Evolutionary conservation across 2,888 invertebrate species (phyloP).

Genomic region (Drosophila anomelani): DNA sequence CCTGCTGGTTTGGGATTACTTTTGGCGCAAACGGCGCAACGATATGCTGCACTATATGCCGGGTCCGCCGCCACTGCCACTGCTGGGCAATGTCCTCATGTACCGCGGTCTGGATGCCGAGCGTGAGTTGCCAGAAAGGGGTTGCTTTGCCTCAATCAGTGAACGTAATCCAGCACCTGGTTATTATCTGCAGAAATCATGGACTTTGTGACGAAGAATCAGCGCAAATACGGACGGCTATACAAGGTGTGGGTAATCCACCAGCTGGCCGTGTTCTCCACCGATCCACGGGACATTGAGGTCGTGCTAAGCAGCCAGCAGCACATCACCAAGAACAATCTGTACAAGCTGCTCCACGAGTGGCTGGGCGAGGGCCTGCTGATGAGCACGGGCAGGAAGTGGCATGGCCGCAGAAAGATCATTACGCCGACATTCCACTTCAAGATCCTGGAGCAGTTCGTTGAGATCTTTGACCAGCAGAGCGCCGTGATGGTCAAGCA

Average conservation of each 20-base stretch:
- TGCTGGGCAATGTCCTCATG: conserved; percentile 72
- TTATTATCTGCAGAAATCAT: conserved; percentile 68
- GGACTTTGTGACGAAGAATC: conserved; percentile 60
- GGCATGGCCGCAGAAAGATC: conserved; percentile 89
- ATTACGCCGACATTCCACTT: conserved; percentile 91
- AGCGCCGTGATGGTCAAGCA: conserved; percentile 86
- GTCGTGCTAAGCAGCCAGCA: conserved; percentile 82
- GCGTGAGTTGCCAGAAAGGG: conserved; percentile 58
- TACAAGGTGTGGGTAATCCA: conserved; percentile 85
- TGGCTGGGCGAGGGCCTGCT: conserved; percentile 83
- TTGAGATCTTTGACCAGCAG: conserved; percentile 89
- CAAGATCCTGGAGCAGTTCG: conserved; percentile 90
- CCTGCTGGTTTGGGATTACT: conserved; percentile 68
- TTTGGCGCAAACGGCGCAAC: conserved; percentile 69
- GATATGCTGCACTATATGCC: conserved; percentile 68
- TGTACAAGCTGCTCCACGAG: conserved; percentile 72
- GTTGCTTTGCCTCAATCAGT: not conserved
- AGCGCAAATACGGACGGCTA: conserved; percentile 83
- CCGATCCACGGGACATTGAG: conserved; percentile 85
- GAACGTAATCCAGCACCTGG: not conserved
- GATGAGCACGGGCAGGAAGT: conserved; percentile 85
- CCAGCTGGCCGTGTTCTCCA: conserved; percentile 83
- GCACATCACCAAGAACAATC: conserved; percentile 74
- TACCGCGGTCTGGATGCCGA: conserved; percentile 72
- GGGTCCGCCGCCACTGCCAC: conserved; percentile 69